Conservation (phyloP, 2,888 invertebrate genomes). For the Plagiodera versicolora region DNA sequence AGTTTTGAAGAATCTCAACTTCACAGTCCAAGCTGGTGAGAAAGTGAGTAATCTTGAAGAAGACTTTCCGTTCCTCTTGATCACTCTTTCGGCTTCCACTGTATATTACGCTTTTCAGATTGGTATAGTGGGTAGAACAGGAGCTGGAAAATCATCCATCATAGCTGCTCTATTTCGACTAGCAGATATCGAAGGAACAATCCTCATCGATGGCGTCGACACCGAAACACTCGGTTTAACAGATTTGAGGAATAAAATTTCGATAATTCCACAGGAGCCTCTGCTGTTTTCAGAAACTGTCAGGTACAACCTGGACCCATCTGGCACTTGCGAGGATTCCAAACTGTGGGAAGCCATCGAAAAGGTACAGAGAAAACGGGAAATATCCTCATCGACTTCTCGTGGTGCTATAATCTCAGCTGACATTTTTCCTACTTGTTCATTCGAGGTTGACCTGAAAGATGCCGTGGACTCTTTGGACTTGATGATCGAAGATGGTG, state of each 20-base stretch:
- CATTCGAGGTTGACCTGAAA: constrained; percentile 73
- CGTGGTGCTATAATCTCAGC: too few relatives aligned
- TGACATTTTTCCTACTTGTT: too few relatives aligned
- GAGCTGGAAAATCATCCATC: constrained; percentile 84
- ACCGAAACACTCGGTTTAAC: constrained; percentile 68
- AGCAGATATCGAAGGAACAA: constrained; percentile 73
- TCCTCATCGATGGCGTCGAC: constrained; percentile 75
- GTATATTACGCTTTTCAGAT: constrained; percentile 57
- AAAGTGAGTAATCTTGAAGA: constrained; percentile 57
- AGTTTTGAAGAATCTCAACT: constrained; percentile 68
- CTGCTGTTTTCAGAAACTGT: constrained; percentile 83
- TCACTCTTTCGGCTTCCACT: too few relatives aligned
- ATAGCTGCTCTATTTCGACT: constrained; percentile 83
- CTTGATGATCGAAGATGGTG: constrained; percentile 71
- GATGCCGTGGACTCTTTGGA: constrained; percentile 65
- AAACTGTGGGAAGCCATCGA: constrained; percentile 78
- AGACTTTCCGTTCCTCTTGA: too few relatives aligned
- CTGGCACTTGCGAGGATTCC: constrained; percentile 71
- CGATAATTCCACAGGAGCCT: constrained; percentile 93
- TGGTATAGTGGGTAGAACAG: constrained; percentile 85
- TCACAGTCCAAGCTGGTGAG: constrained; percentile 64
- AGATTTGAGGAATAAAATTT: constrained; percentile 77
- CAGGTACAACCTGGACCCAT: constrained; percentile 84
- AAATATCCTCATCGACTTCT: too few relatives aligned
- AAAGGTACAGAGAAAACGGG: constrained; percentile 59